Percentiles rank a stretch among this genome's conserved stretches.
Conservation (phyloP, 1,140 invertebrate species). For the Mycetomoellerius zeteki region DNA sequence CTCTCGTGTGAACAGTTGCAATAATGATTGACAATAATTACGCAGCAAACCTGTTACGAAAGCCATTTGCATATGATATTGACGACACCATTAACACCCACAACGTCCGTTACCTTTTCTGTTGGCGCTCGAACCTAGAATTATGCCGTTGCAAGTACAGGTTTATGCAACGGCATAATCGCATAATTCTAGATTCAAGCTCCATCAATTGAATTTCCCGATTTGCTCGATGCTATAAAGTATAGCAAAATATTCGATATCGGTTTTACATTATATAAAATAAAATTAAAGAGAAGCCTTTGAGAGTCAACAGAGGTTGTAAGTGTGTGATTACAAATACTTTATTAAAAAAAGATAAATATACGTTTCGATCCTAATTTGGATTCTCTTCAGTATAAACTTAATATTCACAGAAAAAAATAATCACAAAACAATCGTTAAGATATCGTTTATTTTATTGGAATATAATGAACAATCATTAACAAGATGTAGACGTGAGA, state of each 20-base stretch:
- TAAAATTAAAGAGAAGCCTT: too few relatives aligned
- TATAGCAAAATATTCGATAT: not conserved
- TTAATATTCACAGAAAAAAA: too few relatives aligned
- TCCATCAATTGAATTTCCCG: constrained; percentile 15
- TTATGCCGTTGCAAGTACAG: constrained; percentile 41
- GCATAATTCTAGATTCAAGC: constrained; percentile 26
- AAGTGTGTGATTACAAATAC: too few relatives aligned
- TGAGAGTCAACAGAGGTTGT: too few relatives aligned
- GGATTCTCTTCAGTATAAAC: too few relatives aligned
- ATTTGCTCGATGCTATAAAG: not conserved
- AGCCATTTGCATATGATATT: constrained; percentile 31
- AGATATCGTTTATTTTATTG: too few relatives aligned
- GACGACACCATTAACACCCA: constrained; percentile 24
- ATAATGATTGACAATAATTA: constrained; percentile 5
- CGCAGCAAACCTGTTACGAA: not conserved
- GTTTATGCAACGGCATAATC: constrained; percentile 21
- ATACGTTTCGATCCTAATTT: too few relatives aligned
- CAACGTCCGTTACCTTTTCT: constrained; percentile 2
- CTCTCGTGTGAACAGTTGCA: not conserved
- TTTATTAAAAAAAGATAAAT: too few relatives aligned
- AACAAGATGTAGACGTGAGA: too few relatives aligned
- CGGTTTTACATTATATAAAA: not conserved
- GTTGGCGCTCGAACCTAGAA: constrained; percentile 17
- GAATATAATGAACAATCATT: too few relatives aligned
- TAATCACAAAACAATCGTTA: too few relatives aligned